Conservation (phyloP, 2,113 vertebrate genomes). For the Rhipidura dahli region DNA sequence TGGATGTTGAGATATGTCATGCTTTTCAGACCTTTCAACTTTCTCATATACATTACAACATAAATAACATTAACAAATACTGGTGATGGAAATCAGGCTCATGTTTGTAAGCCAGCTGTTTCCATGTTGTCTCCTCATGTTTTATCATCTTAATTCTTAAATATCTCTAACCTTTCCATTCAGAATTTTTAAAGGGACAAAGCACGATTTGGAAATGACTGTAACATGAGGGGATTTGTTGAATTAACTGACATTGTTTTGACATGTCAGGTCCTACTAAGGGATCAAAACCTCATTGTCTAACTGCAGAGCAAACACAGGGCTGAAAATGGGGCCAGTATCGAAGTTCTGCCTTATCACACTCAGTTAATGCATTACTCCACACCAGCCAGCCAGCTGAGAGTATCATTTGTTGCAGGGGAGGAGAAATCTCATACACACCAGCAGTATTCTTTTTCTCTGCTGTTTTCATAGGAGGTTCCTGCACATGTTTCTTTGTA, state of each 20-base stretch:
- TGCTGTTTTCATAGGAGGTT: background rate
- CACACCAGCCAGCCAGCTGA: background rate
- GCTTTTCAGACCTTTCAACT: background rate
- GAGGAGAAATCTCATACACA: background rate
- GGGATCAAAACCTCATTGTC: conserved; percentile 37
- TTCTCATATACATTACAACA: background rate
- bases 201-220: background rate
- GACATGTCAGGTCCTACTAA: background rate
- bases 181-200: background rate
- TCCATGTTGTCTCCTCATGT: background rate
- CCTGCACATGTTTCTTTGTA: background rate
- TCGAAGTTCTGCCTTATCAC: conserved; percentile 11
- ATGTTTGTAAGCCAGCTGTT: background rate
- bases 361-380: conserved; percentile 26
- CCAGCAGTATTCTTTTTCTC: background rate
- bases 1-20: background rate
- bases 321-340: conserved; percentile 1
- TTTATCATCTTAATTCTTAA: conserved; percentile 14
- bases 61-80: background rate
- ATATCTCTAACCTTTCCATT: background rate
- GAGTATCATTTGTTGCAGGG: background rate
- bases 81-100: background rate
- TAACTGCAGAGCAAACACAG: conserved; percentile 33
- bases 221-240: background rate
- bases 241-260: conserved; percentile 34